Evolutionary conservation across 1,140 invertebrate species (phyloP), one percentile per base, ranked within the genome.

Genomic region (Propsilocerus akamusi): DNA sequence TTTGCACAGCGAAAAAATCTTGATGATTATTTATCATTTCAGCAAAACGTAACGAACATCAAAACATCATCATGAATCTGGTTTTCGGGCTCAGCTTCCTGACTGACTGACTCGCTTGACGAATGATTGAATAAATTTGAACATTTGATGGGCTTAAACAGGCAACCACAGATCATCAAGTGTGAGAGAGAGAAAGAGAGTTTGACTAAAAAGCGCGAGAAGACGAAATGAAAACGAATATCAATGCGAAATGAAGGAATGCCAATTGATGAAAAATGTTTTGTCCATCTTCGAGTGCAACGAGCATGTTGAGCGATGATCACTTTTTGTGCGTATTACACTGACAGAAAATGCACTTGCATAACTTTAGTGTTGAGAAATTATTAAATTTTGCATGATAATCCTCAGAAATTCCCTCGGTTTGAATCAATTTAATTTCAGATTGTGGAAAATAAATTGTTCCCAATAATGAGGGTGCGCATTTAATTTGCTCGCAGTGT

Each of bases 11-110:
- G n/a, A 30, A 30, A 30, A 41, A 20, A 14, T 41, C 17, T 20
- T 41, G 34, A 41, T 41, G 34, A 41, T 41, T 41, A 41, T 41
- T 41, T 41, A 41, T 41, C 34, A 41, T n/a, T n/a, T n/a, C n/a
- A n/a, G n/a, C n/a, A 41, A 41, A 41, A 41, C n/a, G 20, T 7
- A 20, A 41, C 14, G 28, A 30, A n/a, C 2, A 30, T 30, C 7
- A n/a, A 30, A 41, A 41, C 34, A 41, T 17, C 5, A 41, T 41
- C 14, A 20, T 41, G 34, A 41, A 20, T 5, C 17, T 17, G 34
- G 14, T 6, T 41, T 8, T 41, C 22, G 34, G 14, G 14, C 22
- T 8, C 34, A 20, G 34, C 22, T 41, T 41, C 14, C 17, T 20
- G n/a, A 41, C 5, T 20, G n/a, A 41, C 5, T 41, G 5, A 41